phyloP scores from a whole-genome alignment of 2,113 vertebrate species.

The Hiodon tergisus region DNA sequence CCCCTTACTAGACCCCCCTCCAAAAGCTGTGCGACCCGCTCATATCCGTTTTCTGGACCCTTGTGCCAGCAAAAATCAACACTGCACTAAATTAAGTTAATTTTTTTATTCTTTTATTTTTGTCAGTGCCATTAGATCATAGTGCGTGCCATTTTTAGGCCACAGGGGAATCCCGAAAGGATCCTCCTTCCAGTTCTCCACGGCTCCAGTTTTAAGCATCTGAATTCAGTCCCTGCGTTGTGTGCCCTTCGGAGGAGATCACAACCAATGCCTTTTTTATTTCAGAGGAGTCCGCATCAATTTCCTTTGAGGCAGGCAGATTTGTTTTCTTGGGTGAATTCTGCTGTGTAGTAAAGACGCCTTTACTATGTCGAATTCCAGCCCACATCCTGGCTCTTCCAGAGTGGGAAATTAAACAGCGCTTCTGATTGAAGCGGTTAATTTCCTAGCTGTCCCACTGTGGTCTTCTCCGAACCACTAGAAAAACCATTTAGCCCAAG shows the following conservation, averaged over 20 bases:
- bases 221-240: too few species aligned
- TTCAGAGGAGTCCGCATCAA: slow-evolving; percentile 9
- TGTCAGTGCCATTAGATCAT: too few species aligned
- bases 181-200: too few species aligned
- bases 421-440: slow-evolving; percentile 26
- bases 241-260: not conserved
- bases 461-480: slow-evolving; percentile 22
- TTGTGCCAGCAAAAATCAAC: too few species aligned
- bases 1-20: too few species aligned
- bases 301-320: slow-evolving; percentile 13
- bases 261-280: not conserved
- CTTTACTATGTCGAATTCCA: slow-evolving; percentile 27
- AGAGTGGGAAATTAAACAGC: slow-evolving; percentile 28
- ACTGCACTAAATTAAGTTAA: too few species aligned
- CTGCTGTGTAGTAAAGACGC: slow-evolving; percentile 13
- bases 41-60: too few species aligned
- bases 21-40: too few species aligned
- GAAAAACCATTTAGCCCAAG: slow-evolving; percentile 14
- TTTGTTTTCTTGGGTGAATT: slow-evolving; percentile 29
- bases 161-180: too few species aligned
- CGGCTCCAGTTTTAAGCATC: too few species aligned
- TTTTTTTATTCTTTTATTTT: too few species aligned
- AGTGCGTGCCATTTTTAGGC: too few species aligned
- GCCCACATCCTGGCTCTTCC: slow-evolving; percentile 33
- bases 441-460: slow-evolving; percentile 9